These are phyloP conservation scores for Catotricha subobsoleta DNA, from an alignment of 2,888 invertebrate species.

Conservation along the genomic window DNA sequence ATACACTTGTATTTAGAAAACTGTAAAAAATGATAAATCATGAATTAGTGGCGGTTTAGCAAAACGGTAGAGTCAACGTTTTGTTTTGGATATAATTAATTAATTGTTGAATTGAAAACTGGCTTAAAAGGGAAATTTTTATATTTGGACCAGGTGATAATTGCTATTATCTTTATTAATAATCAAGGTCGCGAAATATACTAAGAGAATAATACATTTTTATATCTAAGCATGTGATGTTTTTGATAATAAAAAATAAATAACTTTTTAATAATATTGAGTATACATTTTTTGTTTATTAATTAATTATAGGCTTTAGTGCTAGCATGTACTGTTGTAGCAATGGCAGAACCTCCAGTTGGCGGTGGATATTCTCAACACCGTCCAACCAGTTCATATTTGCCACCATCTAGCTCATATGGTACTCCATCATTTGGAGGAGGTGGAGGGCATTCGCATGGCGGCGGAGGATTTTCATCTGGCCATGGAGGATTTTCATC, in stretches of 20 bases:
- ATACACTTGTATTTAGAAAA: too few relatives aligned
- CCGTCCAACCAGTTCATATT: neutral
- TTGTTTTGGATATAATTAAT: too few relatives aligned
- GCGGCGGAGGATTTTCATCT: neutral
- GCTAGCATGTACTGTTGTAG: slow-evolving; percentile 8
- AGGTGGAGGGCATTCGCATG: slow-evolving; percentile 1
- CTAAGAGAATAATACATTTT: neutral
- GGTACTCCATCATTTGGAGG: slow-evolving; percentile 9
- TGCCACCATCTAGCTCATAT: slow-evolving; percentile 4
- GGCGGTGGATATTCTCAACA: too few relatives aligned
- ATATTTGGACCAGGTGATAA: too few relatives aligned
- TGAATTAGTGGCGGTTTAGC: too few relatives aligned
- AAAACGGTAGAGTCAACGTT: too few relatives aligned
- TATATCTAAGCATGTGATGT: neutral
- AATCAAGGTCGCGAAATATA: too few relatives aligned
- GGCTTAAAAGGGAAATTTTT: too few relatives aligned
- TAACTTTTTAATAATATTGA: neutral
- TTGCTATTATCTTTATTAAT: too few relatives aligned
- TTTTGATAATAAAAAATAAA: neutral
- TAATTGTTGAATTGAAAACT: too few relatives aligned
- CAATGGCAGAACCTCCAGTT: slow-evolving; percentile 10
- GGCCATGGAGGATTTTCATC: slow-evolving; percentile 14
- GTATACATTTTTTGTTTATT: neutral
- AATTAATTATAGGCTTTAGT: slow-evolving; percentile 5
- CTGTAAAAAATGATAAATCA: too few relatives aligned